These are phyloP conservation scores for Aphelinus certus DNA, from an alignment of 1,140 invertebrate species.

Conservation along the genomic window DNA sequence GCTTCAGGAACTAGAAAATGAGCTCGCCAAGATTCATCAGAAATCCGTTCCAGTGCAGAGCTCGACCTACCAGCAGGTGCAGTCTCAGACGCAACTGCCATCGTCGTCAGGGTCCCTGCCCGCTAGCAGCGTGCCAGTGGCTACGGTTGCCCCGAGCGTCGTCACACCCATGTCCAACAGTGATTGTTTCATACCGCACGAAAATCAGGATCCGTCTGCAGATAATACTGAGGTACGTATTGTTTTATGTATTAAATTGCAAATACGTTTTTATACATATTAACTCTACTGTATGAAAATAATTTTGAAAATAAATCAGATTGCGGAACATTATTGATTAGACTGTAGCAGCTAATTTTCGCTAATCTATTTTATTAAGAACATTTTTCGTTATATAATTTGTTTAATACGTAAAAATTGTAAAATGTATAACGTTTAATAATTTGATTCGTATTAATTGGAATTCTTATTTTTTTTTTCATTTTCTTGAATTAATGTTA, in stretches of 20 bases:
- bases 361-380: too few species aligned
- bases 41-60: slow-evolving; percentile 37
- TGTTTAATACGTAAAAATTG: too few species aligned
- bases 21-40: slow-evolving; percentile 61
- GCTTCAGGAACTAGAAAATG: slow-evolving; percentile 61
- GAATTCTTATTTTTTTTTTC: too few species aligned
- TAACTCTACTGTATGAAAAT: not conserved
- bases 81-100: slow-evolving; percentile 41
- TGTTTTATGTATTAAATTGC: slow-evolving; percentile 8
- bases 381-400: too few species aligned
- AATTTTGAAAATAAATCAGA: not conserved
- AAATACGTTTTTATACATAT: slow-evolving; percentile 13
- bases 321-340: too few species aligned
- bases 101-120: slow-evolving; percentile 44
- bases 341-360: too few species aligned
- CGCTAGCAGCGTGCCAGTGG: slow-evolving; percentile 49
- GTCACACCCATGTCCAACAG: slow-evolving; percentile 49
- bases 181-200: slow-evolving; percentile 52
- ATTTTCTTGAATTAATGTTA: too few species aligned
- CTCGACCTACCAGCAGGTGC: slow-evolving; percentile 43
- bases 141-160: slow-evolving; percentile 52
- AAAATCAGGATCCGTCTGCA: slow-evolving; percentile 50
- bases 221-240: slow-evolving; percentile 46
- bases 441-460: too few species aligned
- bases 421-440: too few species aligned